phyloP scores from a whole-genome alignment of 2,888 invertebrate species.

The Acleris cristana region DNA sequence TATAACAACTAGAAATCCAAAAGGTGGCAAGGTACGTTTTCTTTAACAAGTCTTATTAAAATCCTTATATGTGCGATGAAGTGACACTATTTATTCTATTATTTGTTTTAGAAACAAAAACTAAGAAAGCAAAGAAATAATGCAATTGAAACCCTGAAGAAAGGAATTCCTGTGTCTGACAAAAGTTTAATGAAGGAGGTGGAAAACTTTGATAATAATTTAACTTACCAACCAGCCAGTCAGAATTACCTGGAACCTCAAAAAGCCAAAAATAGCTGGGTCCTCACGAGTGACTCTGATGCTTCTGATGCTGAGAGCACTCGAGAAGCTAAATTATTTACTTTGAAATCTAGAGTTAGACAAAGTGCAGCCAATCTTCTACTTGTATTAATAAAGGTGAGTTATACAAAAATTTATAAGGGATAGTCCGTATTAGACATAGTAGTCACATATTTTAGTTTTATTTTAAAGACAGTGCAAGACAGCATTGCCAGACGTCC shows the following conservation, averaged over 20 bases:
- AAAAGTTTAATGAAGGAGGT: slow-evolving; percentile 73
- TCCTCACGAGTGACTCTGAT: slow-evolving; percentile 87
- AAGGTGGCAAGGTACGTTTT: slow-evolving; percentile 84
- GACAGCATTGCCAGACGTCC: too few relatives aligned
- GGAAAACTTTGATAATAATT: slow-evolving; percentile 68
- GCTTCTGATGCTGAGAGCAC: slow-evolving; percentile 85
- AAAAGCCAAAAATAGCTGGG: slow-evolving; percentile 60
- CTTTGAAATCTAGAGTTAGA: slow-evolving; percentile 85
- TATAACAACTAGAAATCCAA: slow-evolving; percentile 57
- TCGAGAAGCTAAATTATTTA: slow-evolving; percentile 74
- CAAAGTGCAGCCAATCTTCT: slow-evolving; percentile 86
- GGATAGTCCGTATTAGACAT: background rate
- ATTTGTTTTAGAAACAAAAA: slow-evolving; percentile 71
- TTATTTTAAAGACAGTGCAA: too few relatives aligned
- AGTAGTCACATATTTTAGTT: too few relatives aligned
- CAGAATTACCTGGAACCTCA: slow-evolving; percentile 65
- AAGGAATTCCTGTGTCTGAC: slow-evolving; percentile 76
- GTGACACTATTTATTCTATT: too few relatives aligned
- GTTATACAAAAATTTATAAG: slow-evolving; percentile 16
- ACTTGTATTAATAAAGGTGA: slow-evolving; percentile 83
- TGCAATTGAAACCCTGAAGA: slow-evolving; percentile 74
- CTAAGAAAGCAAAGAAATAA: slow-evolving; percentile 76
- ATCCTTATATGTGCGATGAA: too few relatives aligned
- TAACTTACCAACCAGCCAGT: slow-evolving; percentile 70
- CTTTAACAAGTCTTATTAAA: background rate